Percentiles rank a stretch among this genome's conserved stretches.
Conservation (phyloP, 2,888 invertebrate species). For the Apamea anceps region DNA sequence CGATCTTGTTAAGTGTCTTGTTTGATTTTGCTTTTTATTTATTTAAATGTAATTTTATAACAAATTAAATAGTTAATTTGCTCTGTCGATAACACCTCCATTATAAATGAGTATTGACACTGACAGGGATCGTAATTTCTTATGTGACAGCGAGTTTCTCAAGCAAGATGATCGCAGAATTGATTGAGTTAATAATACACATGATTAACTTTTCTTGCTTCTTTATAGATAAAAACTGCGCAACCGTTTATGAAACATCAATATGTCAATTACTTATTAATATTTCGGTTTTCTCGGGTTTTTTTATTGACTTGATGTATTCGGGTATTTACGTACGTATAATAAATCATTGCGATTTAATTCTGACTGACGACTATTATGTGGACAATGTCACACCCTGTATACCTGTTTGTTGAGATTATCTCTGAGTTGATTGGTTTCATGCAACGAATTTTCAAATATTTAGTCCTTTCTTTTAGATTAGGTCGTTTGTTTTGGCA, state of each 20-base stretch:
- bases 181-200: conserved; percentile 23
- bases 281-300: neutral
- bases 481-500: neutral
- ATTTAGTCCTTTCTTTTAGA: neutral
- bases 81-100: conserved; percentile 53
- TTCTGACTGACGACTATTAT: conserved; percentile 21
- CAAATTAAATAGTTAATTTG: conserved; percentile 54
- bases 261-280: conserved; percentile 8
- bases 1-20: conserved; percentile 49
- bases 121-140: conserved; percentile 42
- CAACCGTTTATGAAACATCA: conserved; percentile 18
- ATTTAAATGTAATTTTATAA: conserved; percentile 53
- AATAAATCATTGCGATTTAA: conserved; percentile 32
- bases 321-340: neutral
- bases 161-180: conserved; percentile 17
- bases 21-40: conserved; percentile 53
- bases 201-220: conserved; percentile 20
- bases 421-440: neutral
- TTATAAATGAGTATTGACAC: conserved; percentile 41
- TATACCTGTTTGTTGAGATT: neutral
- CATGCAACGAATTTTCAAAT: neutral
- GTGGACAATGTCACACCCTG: neutral
- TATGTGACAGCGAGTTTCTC: conserved; percentile 37
- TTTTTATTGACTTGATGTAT: conserved; percentile 28
- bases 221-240: conserved; percentile 4